These are phyloP conservation scores for Cettia cetti DNA, from an alignment of 2,113 vertebrate genomes.

Conservation along the genomic window DNA sequence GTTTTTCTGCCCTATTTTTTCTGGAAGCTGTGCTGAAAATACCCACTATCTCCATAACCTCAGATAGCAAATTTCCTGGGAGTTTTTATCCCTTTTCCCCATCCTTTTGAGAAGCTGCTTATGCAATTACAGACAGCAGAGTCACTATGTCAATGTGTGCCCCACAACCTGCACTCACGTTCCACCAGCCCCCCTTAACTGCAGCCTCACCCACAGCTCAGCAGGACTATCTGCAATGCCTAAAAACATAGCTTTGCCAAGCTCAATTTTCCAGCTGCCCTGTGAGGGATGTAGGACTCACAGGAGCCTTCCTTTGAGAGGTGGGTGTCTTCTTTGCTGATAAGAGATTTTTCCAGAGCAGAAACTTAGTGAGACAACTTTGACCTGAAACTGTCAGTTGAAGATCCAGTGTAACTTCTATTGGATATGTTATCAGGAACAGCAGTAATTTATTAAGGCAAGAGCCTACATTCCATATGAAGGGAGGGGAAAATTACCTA, in stretches of 20 bases:
- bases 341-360: background rate
- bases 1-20: background rate
- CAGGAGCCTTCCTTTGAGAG: background rate
- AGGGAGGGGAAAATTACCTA: background rate
- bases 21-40: background rate
- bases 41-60: background rate
- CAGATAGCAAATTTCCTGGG: background rate
- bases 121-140: background rate
- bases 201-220: background rate
- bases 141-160: fast-evolving
- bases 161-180: background rate
- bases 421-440: background rate
- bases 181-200: background rate
- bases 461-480: background rate
- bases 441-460: background rate
- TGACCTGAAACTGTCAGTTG: background rate
- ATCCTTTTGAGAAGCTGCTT: background rate
- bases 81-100: background rate
- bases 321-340: background rate
- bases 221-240: background rate
- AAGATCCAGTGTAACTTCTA: background rate
- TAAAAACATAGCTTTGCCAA: background rate
- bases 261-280: background rate
- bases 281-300: background rate
- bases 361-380: background rate